A percentile compares a stretch with the other conserved stretches of the same genome.
These are phyloP conservation scores for Poeciliopsis gracilis DNA, from an alignment of 2,797 vertebrate species.

Conservation along the genomic window DNA sequence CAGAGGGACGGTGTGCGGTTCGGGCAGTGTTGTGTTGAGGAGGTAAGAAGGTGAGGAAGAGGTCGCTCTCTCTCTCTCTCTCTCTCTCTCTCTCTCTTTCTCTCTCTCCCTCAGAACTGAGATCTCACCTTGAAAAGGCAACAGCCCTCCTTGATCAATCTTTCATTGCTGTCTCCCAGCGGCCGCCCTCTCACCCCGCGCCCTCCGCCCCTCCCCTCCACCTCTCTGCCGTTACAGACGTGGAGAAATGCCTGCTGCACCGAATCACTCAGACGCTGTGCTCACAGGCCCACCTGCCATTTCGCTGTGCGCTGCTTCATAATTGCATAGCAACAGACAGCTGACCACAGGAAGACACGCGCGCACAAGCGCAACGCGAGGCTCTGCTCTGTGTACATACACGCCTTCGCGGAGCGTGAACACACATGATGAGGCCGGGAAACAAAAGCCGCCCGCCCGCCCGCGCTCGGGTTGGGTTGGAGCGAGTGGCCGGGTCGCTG, in stretches of 20 bases:
- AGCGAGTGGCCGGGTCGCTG: conserved; percentile 10
- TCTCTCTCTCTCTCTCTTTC: conserved; percentile 33
- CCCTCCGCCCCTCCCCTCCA: neutral
- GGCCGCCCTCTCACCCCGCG: conserved; percentile 35
- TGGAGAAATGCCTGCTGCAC: conserved; percentile 36
- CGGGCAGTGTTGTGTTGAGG: conserved; percentile 8
- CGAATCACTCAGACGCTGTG: conserved; percentile 55
- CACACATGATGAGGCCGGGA: conserved; percentile 11
- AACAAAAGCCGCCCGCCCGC: neutral
- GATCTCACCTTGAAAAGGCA: conserved; percentile 72
- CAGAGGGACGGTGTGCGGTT: neutral
- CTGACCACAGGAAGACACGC: neutral
- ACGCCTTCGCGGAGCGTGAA: neutral
- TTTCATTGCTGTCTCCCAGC: conserved; percentile 58
- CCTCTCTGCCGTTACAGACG: conserved; percentile 39
- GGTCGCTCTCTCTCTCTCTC: conserved; percentile 34
- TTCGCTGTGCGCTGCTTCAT: conserved; percentile 47
- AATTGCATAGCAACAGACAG: conserved; percentile 52
- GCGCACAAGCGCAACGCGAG: neutral
- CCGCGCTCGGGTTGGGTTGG: conserved; percentile 22
- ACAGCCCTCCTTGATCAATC: conserved; percentile 63
- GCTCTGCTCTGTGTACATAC: neutral
- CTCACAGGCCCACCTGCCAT: conserved; percentile 58
- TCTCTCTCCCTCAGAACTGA: conserved; percentile 45
- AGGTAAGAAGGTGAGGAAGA: conserved; percentile 49